Conservation (phyloP, 2,113 vertebrate species). For the Indicator indicator region DNA sequence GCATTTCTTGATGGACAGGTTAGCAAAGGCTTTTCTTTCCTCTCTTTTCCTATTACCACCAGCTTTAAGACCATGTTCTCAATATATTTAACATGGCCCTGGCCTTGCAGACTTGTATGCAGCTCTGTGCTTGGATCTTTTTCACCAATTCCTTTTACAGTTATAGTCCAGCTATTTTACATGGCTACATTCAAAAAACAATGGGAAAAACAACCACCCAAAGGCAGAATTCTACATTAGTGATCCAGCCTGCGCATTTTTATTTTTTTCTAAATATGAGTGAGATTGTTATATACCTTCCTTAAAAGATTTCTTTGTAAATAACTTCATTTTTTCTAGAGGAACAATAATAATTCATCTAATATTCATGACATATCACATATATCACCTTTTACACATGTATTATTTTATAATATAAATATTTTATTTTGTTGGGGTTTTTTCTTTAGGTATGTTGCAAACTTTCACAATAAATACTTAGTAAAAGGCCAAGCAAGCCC, state of each 20-base stretch:
- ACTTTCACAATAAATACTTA: neutral
- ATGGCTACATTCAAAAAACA: neutral
- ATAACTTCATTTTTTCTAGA: neutral
- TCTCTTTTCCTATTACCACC: neutral
- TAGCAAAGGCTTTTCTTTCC: neutral
- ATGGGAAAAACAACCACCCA: neutral
- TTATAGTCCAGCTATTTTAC: neutral
- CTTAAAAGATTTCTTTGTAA: neutral
- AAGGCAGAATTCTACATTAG: neutral
- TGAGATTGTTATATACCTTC: neutral
- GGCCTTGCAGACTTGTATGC: neutral
- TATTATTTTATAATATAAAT: neutral
- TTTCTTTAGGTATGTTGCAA: neutral
- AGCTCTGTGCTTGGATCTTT: neutral
- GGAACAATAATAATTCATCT: neutral
- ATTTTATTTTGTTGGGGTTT: neutral
- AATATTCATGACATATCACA: neutral
- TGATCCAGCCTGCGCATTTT: neutral
- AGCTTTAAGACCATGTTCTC: neutral
- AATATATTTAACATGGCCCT: neutral
- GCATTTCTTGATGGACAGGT: neutral
- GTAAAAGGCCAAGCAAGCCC: neutral
- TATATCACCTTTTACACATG: neutral
- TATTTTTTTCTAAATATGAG: neutral
- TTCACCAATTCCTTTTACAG: neutral